These are phyloP conservation scores for Drosophila macrospina DNA, from an alignment of 2,888 invertebrate species.

Conservation along the genomic window DNA sequence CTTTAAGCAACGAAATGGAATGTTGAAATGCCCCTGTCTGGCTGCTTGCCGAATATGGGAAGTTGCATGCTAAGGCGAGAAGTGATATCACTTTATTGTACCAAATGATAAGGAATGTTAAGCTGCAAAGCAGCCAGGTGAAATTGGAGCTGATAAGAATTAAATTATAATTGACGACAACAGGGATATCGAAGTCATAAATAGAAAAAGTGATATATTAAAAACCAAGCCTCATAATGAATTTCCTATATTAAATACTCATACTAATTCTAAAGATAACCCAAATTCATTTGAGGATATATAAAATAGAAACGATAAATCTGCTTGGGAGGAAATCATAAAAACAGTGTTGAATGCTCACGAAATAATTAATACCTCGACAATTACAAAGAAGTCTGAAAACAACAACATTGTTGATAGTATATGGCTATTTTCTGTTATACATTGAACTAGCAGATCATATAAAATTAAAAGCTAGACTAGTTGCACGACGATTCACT, in stretches of 20 bases:
- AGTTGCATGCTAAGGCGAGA: no score
- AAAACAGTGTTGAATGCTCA: slow-evolving; percentile 16
- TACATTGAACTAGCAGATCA: no score
- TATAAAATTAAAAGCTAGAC: background rate
- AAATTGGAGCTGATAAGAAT: no score
- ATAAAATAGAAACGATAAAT: slow-evolving; percentile 6
- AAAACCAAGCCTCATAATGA: slow-evolving; percentile 6
- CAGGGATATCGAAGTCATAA: background rate
- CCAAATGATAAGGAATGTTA: no score
- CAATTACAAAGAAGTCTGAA: slow-evolving; percentile 4
- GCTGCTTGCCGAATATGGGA: no score
- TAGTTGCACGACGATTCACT: no score
- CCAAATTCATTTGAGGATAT: slow-evolving; percentile 30
- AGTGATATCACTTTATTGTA: no score
- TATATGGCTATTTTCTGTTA: background rate
- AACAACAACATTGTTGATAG: slow-evolving; percentile 3
- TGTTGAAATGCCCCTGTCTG: no score
- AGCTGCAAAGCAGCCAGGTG: no score
- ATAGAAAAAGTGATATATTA: slow-evolving; percentile 1
- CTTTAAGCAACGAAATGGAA: no score
- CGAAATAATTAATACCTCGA: slow-evolving; percentile 19
- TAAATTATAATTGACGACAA: no score
- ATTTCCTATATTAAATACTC: slow-evolving; percentile 11
- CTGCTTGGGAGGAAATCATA: slow-evolving; percentile 17
- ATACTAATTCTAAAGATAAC: slow-evolving; percentile 25